Evolutionary conservation across 2,113 vertebrate species (phyloP).

Genomic region (Sinocyclocheilus maitianheensis): DNA sequence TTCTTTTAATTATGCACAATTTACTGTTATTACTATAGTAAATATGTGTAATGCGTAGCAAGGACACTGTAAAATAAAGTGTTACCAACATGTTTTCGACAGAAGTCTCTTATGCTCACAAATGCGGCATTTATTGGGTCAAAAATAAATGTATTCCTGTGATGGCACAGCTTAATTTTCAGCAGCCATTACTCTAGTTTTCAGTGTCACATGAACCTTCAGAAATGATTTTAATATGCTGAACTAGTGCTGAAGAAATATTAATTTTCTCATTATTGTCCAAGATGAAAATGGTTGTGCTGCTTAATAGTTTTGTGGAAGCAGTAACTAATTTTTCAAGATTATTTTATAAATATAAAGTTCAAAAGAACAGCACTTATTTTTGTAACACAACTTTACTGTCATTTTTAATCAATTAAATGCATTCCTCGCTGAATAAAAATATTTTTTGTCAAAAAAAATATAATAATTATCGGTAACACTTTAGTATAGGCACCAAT

Average conservation of each 20-base stretch:
- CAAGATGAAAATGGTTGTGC: not conserved
- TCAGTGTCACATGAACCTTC: not conserved
- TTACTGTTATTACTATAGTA: too few relatives aligned
- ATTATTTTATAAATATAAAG: not conserved
- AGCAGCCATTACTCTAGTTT: not conserved
- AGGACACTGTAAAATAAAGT: too few relatives aligned
- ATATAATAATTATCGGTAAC: too few relatives aligned
- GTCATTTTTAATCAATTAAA: not conserved
- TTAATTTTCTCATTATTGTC: not conserved
- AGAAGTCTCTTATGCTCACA: not conserved
- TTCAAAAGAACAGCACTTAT: too few relatives aligned
- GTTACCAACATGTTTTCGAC: not conserved
- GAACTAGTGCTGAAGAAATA: not conserved
- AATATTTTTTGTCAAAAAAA: not conserved
- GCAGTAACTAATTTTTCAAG: not conserved
- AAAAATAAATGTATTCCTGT: not conserved
- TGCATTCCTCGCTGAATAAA: not conserved
- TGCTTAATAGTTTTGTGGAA: not conserved
- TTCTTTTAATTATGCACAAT: too few relatives aligned
- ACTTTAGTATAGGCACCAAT: too few relatives aligned
- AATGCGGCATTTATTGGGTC: not conserved
- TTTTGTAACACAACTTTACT: not conserved
- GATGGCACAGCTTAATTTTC: not conserved
- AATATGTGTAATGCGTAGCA: too few relatives aligned
- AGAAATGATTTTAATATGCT: not conserved